These are phyloP conservation scores for Lasioglossum pauxillum DNA, from an alignment of 2,888 invertebrate species.

Conservation along the genomic window DNA sequence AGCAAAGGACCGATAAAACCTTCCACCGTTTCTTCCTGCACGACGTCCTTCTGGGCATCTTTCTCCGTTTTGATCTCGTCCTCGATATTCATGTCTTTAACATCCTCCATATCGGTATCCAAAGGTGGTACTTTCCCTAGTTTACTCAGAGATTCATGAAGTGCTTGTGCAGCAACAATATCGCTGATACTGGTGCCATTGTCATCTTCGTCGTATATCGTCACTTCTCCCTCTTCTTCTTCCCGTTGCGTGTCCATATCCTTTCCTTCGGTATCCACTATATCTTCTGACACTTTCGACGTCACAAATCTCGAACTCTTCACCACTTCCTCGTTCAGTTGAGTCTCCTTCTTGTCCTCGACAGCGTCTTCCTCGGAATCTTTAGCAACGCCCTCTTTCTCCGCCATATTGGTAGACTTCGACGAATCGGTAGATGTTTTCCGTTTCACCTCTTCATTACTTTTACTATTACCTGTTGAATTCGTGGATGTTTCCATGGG, in stretches of 20 bases:
- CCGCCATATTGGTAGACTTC: conserved; percentile 29
- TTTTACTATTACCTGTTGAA: conserved; percentile 42
- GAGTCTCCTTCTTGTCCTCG: conserved; percentile 19
- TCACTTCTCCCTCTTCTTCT: conserved; percentile 68
- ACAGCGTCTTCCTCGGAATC: conserved; percentile 23
- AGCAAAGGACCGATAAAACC: conserved; percentile 83
- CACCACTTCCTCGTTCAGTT: conserved; percentile 60
- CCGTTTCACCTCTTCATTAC: conserved; percentile 47
- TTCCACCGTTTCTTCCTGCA: conserved; percentile 80
- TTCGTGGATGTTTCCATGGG: conserved; percentile 47
- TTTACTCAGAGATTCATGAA: conserved; percentile 82
- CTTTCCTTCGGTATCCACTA: conserved; percentile 71
- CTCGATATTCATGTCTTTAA: conserved; percentile 50
- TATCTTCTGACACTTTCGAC: conserved; percentile 78
- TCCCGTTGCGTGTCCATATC: conserved; percentile 65
- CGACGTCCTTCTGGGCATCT: conserved; percentile 64
- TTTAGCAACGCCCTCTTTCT: conserved; percentile 35
- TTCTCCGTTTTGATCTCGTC: conserved; percentile 63
- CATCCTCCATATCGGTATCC: conserved; percentile 69
- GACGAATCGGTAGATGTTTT: conserved; percentile 45
- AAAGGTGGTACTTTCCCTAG: conserved; percentile 80
- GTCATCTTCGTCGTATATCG: conserved; percentile 81
- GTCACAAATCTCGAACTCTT: conserved; percentile 81
- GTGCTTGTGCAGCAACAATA: conserved; percentile 82
- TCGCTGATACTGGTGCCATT: conserved; percentile 83